A percentile compares a stretch with the other conserved stretches of the same genome.
Conservation (phyloP, 2,888 invertebrate genomes). For the Volucella inflata region DNA sequence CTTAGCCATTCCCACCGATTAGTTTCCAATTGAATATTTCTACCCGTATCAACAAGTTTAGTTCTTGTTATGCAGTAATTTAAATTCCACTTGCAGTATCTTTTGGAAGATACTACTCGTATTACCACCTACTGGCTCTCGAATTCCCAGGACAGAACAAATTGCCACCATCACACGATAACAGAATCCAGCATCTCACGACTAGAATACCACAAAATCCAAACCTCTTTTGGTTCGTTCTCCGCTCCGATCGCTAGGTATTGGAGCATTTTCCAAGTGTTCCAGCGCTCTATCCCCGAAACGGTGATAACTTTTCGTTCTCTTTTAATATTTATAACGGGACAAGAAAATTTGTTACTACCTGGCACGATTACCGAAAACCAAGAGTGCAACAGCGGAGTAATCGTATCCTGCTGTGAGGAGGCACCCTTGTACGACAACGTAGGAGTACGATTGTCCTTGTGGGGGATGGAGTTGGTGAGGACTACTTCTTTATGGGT, state of each 20-base stretch:
- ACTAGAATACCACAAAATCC: slow-evolving; percentile 11
- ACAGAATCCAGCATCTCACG: slow-evolving; percentile 16
- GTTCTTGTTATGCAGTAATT: neutral
- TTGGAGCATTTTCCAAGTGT: slow-evolving; percentile 1
- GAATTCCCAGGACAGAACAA: slow-evolving; percentile 20
- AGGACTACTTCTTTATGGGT: no score
- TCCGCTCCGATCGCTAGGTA: slow-evolving; percentile 1
- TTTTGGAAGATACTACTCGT: neutral
- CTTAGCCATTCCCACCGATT: neutral
- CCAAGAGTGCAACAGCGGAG: slow-evolving; percentile 18
- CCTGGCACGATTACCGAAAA: slow-evolving; percentile 17
- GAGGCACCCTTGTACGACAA: neutral
- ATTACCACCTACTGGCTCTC: slow-evolving; percentile 11
- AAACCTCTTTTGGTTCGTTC: neutral
- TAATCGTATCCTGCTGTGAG: slow-evolving; percentile 3
- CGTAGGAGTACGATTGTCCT: no score
- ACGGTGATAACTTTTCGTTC: slow-evolving; percentile 38
- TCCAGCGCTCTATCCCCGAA: neutral
- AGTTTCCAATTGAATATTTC: neutral
- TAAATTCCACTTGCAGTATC: slow-evolving; percentile 8
- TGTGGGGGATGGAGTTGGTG: no score
- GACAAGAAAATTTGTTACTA: slow-evolving; percentile 25
- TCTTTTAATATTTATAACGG: slow-evolving; percentile 35
- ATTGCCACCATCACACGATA: slow-evolving; percentile 1
- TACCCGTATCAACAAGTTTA: neutral